Evolutionary conservation across 2,888 invertebrate species (phyloP), one percentile per base, ranked within the genome.

Genomic region (Cheiracanthium punctorium): DNA sequence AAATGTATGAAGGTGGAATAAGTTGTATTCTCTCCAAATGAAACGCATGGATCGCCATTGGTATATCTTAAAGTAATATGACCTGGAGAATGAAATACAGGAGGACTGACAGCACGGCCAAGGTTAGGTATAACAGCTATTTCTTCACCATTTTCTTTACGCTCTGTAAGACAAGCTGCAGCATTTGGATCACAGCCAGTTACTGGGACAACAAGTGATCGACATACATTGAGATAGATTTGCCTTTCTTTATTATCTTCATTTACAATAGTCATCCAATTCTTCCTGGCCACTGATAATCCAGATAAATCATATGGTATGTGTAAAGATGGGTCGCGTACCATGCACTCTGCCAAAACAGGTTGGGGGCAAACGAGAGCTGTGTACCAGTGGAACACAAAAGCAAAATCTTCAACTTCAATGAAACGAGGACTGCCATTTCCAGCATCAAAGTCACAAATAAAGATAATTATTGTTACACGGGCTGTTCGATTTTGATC

Each of bases 371-470:
- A 89, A 20, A 87, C 89, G 20, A 84, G 80, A 4, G 65, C 29
- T n/a, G 89, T 89, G 28, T 88, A 88, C 89, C 89, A 89, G 33
- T 82, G 82, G 70, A 89, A 89, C 10, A 81, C 87, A 74, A 88
- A 89, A 33, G 87, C 90, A 76, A 90, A 89, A 65, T 90, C 87
- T 0, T 81, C 80, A 88, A 91, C 91, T 32, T 89, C 87, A 2
- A 90, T 76, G 87, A 91, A 91, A 71, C 89, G 89, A 1, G 91
- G 91, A 4, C 85, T 73, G 0, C 91, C 91, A 0, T 79, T 85
- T 0, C 91, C 91, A 43, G 90, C 90, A 32, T 88, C 88, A 10
- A 87, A 89, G 88, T 91, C 90, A 89, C 92, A 92, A 8, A 91
- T 77, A 82, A 92, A 91, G 1, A 90, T 90, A 20, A 92, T 91